Evolutionary conservation across 2,113 vertebrate genomes (phyloP).

Genomic region (Tricholaema leucomelas): DNA sequence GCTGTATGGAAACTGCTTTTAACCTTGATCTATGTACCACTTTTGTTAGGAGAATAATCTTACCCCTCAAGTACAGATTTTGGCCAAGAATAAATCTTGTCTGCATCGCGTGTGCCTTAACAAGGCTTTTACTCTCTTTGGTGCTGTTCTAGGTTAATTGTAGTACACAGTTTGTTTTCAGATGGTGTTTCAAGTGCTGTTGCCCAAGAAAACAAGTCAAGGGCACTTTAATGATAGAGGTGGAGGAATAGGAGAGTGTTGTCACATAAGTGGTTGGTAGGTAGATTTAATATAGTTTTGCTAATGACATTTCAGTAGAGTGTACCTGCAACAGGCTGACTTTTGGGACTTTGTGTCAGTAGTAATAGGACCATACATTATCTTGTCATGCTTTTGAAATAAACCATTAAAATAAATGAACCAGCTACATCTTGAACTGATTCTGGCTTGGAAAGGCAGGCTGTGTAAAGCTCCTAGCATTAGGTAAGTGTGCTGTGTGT

Average conservation of each 20-base stretch:
- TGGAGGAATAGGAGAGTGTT: neutral
- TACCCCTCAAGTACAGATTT: neutral
- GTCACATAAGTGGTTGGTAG: neutral
- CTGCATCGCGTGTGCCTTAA: neutral
- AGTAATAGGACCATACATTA: neutral
- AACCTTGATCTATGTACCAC: neutral
- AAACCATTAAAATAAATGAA: conserved; percentile 1
- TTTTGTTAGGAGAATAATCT: neutral
- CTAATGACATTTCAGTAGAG: neutral
- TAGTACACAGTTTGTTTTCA: neutral
- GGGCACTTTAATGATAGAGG: neutral
- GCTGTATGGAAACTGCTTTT: neutral
- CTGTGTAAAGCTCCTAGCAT: neutral
- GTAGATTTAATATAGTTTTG: neutral
- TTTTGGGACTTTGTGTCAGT: neutral
- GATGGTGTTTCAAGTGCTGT: neutral
- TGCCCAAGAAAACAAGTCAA: neutral
- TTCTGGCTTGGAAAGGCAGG: conserved; percentile 18
- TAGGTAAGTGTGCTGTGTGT: neutral
- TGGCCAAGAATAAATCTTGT: neutral
- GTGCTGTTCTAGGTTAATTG: neutral
- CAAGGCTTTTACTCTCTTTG: neutral
- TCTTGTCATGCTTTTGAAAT: conserved; percentile 6
- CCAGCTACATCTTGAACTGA: neutral
- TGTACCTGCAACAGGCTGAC: neutral